Evolutionary conservation across 2,113 vertebrate species (phyloP), one percentile per base, ranked within the genome.

Genomic region (Mormyrus lacerda): DNA sequence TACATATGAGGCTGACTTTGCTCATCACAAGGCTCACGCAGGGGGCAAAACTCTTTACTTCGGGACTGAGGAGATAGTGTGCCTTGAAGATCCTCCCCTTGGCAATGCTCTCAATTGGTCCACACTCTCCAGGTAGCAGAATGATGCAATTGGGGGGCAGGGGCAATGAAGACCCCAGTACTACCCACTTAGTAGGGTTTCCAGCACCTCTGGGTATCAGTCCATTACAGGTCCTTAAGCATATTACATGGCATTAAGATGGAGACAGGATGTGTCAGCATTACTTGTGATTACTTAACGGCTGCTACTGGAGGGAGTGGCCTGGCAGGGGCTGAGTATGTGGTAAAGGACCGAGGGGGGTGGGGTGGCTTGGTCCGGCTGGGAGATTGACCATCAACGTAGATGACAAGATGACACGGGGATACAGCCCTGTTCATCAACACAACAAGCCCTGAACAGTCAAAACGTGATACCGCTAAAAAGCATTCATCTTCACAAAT

Each of bases 171-270:
- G 17, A 10, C 42, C 87, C 35, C 69, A 48, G 45, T 69, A 50
- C 65, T 48, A 53, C 17, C 17, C 45, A 44, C 2, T 27, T 39
- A 17, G 35, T 19, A 39, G 69, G 31, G 45, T 21, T 88, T 79
- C 47, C 48, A 53, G 47, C 65, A 42, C 69, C 65, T 84, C 51
- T 4, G 21, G 24, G 79, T 55, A 58, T 44, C 50, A 42, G 35
- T 84, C 73, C 53, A 61, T 89, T 45, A 85, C 53, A 79, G 88
- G 76, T 48, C 24, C 35, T 50, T 76, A 88, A 79, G 79, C 51
- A 84, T 76, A 83, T 84, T 83, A 89, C 73, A n/a, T 50, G 51
- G 73, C 88, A 31, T 79, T 89, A 89, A 89, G 50, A 39, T 10
- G 21, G 24, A 51, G 50, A 45, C 17, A 6, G 82, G 44, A 84